Conservation (phyloP, 2,113 vertebrate genomes). For the Isurus oxyrinchus region DNA sequence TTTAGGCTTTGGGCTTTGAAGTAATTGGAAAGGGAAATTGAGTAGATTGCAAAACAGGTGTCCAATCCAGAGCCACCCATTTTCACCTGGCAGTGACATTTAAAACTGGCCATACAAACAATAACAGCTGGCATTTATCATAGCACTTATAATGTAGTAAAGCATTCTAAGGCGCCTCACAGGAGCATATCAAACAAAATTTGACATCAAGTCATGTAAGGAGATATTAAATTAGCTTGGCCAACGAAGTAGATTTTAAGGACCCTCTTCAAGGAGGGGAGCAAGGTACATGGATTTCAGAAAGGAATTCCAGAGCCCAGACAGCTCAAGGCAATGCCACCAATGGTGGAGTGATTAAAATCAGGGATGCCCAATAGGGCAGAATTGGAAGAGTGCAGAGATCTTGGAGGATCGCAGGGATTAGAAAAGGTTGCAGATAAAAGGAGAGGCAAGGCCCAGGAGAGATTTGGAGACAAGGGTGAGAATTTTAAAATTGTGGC, state of each 20-base stretch:
- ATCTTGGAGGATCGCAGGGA: background rate
- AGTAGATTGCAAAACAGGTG: background rate
- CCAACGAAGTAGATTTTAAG: background rate
- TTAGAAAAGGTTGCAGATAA: background rate
- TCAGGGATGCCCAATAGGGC: too few species aligned
- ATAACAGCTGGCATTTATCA: background rate
- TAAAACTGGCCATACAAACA: background rate
- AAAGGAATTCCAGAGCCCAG: too few species aligned
- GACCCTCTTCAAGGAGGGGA: background rate
- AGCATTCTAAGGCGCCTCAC: background rate
- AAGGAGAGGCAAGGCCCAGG: background rate
- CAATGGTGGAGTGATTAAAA: too few species aligned
- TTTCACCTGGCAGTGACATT: background rate
- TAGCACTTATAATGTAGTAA: background rate
- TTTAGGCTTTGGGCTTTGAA: background rate
- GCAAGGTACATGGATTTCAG: too few species aligned
- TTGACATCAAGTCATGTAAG: background rate
- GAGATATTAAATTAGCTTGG: background rate
- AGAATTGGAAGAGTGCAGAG: background rate
- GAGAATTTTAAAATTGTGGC: background rate
- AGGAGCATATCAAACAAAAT: background rate
- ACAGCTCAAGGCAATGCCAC: too few species aligned
- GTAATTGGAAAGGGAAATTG: background rate
- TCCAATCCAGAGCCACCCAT: background rate
- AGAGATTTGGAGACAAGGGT: background rate